Conservation (phyloP, 2,113 vertebrate genomes). For the Ailuropoda melanoleuca region DNA sequence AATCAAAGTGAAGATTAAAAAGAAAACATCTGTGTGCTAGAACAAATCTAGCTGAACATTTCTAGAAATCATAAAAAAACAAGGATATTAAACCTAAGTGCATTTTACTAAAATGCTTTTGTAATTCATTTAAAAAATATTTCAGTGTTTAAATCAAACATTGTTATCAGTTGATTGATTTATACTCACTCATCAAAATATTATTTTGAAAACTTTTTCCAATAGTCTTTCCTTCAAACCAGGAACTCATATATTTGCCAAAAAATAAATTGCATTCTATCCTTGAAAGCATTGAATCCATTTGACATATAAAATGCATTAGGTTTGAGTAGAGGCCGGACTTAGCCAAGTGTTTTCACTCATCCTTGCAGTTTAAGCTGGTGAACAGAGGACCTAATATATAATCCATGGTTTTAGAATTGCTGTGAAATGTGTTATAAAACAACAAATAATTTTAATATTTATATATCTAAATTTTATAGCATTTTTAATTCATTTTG, state of each 20-base stretch:
- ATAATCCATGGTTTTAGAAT: background rate
- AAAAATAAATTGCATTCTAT: slow-evolving; percentile 72
- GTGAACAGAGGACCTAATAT: background rate
- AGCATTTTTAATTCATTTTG: background rate
- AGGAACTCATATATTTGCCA: slow-evolving; percentile 45
- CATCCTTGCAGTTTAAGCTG: slow-evolving; percentile 12
- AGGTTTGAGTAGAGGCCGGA: slow-evolving; percentile 40
- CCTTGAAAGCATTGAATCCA: slow-evolving; percentile 53
- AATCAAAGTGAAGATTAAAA: background rate
- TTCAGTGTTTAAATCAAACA: slow-evolving; percentile 13
- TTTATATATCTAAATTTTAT: background rate
- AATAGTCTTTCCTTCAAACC: slow-evolving; percentile 45
- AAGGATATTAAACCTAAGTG: background rate
- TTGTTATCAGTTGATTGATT: slow-evolving; percentile 35
- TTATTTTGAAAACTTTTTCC: slow-evolving; percentile 32
- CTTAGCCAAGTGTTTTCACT: background rate
- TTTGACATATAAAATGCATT: slow-evolving; percentile 57
- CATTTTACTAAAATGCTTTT: background rate
- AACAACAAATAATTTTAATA: background rate
- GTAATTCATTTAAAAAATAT: background rate
- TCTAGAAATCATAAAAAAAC: background rate
- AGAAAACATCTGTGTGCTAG: background rate
- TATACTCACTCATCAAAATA: slow-evolving; percentile 39
- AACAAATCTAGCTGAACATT: background rate
- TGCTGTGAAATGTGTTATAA: background rate